A percentile compares a stretch with the other conserved stretches of the same genome.
Conservation (phyloP, 2,888 invertebrate species). For the Latrodectus elegans region DNA sequence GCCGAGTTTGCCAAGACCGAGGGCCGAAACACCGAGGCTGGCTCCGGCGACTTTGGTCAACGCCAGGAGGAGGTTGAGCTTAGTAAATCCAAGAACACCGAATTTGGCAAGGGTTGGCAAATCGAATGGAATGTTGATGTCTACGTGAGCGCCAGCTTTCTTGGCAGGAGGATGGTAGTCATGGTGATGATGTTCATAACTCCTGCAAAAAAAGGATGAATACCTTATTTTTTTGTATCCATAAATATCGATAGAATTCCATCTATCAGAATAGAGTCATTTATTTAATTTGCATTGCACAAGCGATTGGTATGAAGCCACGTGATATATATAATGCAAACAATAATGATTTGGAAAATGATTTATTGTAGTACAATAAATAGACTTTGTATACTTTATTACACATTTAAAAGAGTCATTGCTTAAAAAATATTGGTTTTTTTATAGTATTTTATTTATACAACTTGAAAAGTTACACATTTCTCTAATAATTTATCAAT, state of each 20-base stretch:
- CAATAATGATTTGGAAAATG: not conserved
- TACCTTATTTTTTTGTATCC: not conserved
- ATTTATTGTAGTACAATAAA: not conserved
- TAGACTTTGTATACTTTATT: not conserved
- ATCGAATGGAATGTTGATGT: constrained; percentile 64
- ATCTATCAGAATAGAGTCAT: not conserved
- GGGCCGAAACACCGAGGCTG: constrained; percentile 41
- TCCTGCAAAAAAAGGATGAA: constrained; percentile 15
- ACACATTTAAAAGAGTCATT: no score
- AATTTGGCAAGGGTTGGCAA: constrained; percentile 58
- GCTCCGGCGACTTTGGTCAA: constrained; percentile 61
- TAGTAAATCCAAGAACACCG: constrained; percentile 48
- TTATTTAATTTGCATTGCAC: not conserved
- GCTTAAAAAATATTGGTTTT: no score
- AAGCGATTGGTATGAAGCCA: no score
- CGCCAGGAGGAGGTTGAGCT: constrained; percentile 55
- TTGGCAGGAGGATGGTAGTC: constrained; percentile 45
- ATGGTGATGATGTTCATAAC: constrained; percentile 43
- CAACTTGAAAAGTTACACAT: not conserved
- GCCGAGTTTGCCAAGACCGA: constrained; percentile 49
- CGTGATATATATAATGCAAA: no score
- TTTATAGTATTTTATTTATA: no score
- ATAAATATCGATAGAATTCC: not conserved
- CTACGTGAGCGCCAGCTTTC: constrained; percentile 34
- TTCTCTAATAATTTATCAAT: not conserved